Evolutionary conservation across 1,140 invertebrate species (phyloP), one percentile per base, ranked within the genome.

Genomic region (Cydia pomonella): DNA sequence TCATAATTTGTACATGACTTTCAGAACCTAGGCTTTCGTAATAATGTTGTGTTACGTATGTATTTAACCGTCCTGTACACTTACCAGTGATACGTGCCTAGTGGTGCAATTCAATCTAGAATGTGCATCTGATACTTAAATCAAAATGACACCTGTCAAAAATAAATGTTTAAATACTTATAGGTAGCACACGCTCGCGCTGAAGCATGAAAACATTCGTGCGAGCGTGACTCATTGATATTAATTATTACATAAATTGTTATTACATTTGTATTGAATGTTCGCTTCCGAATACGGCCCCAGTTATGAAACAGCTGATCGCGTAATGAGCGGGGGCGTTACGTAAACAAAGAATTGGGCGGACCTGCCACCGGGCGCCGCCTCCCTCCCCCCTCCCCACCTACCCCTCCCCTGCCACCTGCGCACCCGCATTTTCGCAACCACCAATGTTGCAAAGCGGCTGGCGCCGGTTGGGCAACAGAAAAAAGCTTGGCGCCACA

Each of bases 311-410:
- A 84, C 76, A 69, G 81, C 79, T 79, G 79, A 80, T 79, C 75
- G 66, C 76, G 77, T 89, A 90, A 90, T 90, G 86, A 89, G 80
- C 75, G 86, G 88, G 87, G 90, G 88, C 88, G 90, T 89, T 87
- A 85, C 89, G 85, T 90, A 88, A 90, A 90, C 88, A 90, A 90
- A 89, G 90, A 87, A 82, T 86, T 89, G 88, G 90, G 90, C 87
- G 90, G 87, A 84, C 81, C 87, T 83, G 88, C 87, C 84, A 90
- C 87, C 75, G 85, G 80, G 82, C 81, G 78, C 87, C 83, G 83
- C 90, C 86, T 81, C 75, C 80, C 76, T 76, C 80, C 82, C 81
- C 80, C 79, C 77, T 73, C 77, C 73, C 62, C 82, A 76, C 77
- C 69, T 7, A 3, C 62, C 38, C 29, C 33, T 23, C 77, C 62